phyloP scores from a whole-genome alignment of 2,888 invertebrate species.

The Catocala nupta region DNA sequence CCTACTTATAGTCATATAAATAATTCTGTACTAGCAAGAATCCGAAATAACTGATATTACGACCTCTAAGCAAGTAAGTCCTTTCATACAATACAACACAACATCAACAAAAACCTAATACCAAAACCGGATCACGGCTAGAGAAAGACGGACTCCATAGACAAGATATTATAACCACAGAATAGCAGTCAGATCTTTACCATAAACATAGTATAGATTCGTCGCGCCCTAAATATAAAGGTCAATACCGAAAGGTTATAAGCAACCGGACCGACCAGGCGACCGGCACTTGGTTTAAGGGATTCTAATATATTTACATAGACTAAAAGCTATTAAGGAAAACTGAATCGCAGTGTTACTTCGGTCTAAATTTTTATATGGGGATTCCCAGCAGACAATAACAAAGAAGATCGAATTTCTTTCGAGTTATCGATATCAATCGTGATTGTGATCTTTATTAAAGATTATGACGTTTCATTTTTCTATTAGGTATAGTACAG shows the following conservation, averaged over 20 bases:
- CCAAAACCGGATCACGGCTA: background rate
- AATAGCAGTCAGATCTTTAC: background rate
- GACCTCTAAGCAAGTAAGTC: no score
- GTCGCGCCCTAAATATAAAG: slow-evolving; percentile 39
- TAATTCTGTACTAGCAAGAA: no score
- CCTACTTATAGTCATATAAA: no score
- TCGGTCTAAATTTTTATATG: no score
- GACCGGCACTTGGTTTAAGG: slow-evolving; percentile 8
- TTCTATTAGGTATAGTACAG: no score
- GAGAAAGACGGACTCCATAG: slow-evolving; percentile 8
- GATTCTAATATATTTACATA: slow-evolving; percentile 4
- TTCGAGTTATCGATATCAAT: no score
- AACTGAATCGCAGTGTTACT: background rate
- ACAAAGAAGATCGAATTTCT: no score
- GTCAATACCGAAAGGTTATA: slow-evolving; percentile 40
- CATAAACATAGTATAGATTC: slow-evolving; percentile 5
- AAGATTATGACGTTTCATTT: no score
- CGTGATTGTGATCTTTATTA: no score
- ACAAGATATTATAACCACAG: slow-evolving; percentile 13
- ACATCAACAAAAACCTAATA: background rate
- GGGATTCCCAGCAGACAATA: no score
- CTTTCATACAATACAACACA: background rate
- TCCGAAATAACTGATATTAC: no score
- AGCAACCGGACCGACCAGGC: slow-evolving; percentile 15
- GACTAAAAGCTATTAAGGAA: slow-evolving; percentile 21